These are phyloP conservation scores for Stenopsyche tienmushanensis DNA, from an alignment of 1,140 invertebrate genomes.

Conservation along the genomic window DNA sequence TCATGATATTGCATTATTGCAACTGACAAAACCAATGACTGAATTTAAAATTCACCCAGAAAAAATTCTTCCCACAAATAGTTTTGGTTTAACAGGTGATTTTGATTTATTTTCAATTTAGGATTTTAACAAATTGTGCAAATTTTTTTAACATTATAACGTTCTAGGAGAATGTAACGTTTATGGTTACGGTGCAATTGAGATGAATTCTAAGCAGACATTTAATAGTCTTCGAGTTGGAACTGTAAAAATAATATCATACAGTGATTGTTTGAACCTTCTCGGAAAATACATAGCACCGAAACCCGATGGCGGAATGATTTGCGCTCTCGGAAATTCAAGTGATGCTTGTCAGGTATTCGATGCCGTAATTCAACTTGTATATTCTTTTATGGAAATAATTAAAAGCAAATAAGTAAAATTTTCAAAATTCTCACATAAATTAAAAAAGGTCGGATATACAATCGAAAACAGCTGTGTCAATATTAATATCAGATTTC, in stretches of 20 bases:
- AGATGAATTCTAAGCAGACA: slow-evolving; percentile 41
- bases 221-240: slow-evolving; percentile 45
- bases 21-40: slow-evolving; percentile 11
- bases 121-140: neutral
- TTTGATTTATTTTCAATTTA: neutral
- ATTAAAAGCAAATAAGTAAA: too few relatives aligned
- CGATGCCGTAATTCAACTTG: neutral
- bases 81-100: slow-evolving; percentile 37
- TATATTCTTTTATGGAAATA: too few relatives aligned
- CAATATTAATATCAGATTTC: neutral
- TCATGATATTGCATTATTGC: slow-evolving; percentile 32
- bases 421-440: too few relatives aligned
- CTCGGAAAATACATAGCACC: slow-evolving; percentile 49
- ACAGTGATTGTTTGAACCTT: slow-evolving; percentile 45
- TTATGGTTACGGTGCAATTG: slow-evolving; percentile 49
- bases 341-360: slow-evolving; percentile 52
- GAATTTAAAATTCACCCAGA: slow-evolving; percentile 4
- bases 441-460: too few relatives aligned
- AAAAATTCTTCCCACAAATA: slow-evolving; percentile 28
- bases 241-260: slow-evolving; percentile 46
- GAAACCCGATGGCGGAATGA: slow-evolving; percentile 45
- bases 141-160: neutral
- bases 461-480: too few relatives aligned
- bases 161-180: slow-evolving; percentile 49
- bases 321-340: slow-evolving; percentile 49